phyloP scores from a whole-genome alignment of 2,888 invertebrate species.

The Schizaphis graminum region DNA sequence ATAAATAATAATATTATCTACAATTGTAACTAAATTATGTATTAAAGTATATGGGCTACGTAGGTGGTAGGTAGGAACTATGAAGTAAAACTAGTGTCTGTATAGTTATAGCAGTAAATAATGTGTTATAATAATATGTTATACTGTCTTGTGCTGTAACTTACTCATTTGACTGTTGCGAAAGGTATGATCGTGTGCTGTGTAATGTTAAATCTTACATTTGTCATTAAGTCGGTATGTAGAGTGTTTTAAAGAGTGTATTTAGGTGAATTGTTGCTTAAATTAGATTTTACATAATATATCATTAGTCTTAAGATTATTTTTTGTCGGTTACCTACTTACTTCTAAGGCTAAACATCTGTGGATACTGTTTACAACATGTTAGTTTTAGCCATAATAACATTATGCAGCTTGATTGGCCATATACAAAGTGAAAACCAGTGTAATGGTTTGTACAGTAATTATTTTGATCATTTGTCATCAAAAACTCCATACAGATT shows the following conservation, averaged over 20 bases:
- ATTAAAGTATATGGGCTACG: too few relatives aligned
- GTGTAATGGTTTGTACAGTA: conserved; percentile 41
- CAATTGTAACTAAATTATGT: too few relatives aligned
- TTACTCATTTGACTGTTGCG: not conserved
- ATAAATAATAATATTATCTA: too few relatives aligned
- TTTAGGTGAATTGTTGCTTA: not conserved
- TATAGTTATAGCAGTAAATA: too few relatives aligned
- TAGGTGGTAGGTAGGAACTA: too few relatives aligned
- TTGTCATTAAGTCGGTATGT: not conserved
- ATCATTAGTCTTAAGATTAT: not conserved
- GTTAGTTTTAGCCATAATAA: not conserved
- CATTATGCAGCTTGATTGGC: not conserved
- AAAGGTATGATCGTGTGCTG: not conserved
- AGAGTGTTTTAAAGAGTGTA: not conserved
- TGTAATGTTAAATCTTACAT: not conserved
- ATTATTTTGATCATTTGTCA: conserved; percentile 72
- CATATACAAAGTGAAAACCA: not conserved
- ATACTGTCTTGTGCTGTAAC: not conserved
- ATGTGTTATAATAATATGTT: too few relatives aligned
- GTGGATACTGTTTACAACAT: not conserved
- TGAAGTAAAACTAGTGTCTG: too few relatives aligned
- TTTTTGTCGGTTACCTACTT: not conserved
- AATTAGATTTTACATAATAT: not conserved
- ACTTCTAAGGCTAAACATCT: not conserved
- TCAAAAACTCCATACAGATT: conserved; percentile 83